Evolutionary conservation across 2,113 vertebrate species (phyloP), one percentile per base, ranked within the genome.

Genomic region (Mobula birostris): DNA sequence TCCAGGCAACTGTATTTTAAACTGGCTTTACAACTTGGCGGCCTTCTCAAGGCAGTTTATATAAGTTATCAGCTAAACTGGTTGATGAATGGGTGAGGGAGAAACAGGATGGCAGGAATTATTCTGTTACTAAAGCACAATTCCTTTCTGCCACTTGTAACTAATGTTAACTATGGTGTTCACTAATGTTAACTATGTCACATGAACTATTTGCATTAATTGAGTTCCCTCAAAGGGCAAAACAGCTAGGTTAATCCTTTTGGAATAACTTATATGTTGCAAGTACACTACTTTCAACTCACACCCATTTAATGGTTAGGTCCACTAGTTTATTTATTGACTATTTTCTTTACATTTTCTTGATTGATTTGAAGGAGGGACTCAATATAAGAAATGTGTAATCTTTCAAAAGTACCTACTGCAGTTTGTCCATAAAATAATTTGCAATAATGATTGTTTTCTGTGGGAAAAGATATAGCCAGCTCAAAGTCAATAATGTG

Each of bases 11-110:
- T 36, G 14, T 5, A 36, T 19, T 32, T 90, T 32, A 66, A 66
- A 66, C 29, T 90, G 85, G 85, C 61, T 66, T 90, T 90, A 90
- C 85, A 90, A n/a, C 29, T 90, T 21, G 85, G 61, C 61, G 32
- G 85, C 12, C 63, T 27, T 85, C 85, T 36, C 85, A 14, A 17
- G 90, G 90, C 36, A 93, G 70, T 36, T 93, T 68, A 40, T 40
- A 24, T 72, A 21, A 92, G 63, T 92, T 90, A 61, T 90, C 85
- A 90, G 58, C 58, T 90, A 32, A 72, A 32, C 88, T 92, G 36
- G 5, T 92, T 7, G 72, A 74, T 74, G 32, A 72, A 66, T 66
- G 58, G 29, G 29, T 90, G n/a, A 90, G 29, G 85, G 77, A 32
- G 32, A 66, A 29, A 32, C 48, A 5, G 29, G 68, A 40, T 56